These are phyloP conservation scores for Corvus cornix DNA, from an alignment of 2,113 vertebrate genomes.

Conservation along the genomic window DNA sequence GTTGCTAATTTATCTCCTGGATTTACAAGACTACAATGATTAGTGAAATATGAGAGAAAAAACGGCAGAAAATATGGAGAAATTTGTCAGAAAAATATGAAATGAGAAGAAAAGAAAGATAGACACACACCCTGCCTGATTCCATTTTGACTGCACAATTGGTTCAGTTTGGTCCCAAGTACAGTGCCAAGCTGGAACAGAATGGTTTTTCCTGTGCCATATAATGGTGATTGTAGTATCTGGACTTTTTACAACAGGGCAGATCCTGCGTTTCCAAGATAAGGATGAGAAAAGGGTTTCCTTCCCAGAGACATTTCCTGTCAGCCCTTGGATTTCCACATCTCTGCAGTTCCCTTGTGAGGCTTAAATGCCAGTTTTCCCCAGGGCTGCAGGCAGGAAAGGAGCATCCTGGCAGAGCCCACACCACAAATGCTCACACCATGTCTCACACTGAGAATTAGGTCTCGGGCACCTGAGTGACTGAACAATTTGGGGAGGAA, in stretches of 20 bases:
- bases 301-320: not conserved
- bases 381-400: not conserved
- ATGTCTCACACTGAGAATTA: not conserved
- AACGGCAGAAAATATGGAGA: not conserved
- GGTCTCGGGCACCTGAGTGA: not conserved
- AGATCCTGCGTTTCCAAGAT: not conserved
- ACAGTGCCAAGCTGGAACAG: not conserved
- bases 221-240: not conserved
- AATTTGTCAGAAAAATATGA: not conserved
- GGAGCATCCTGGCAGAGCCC: not conserved
- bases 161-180: not conserved
- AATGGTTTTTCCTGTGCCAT: not conserved
- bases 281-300: not conserved
- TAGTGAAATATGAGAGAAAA: not conserved
- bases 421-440: not conserved
- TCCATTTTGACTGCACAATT: not conserved
- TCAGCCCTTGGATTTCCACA: not conserved
- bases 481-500: not conserved
- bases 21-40: not conserved
- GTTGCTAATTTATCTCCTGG: not conserved
- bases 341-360: not conserved
- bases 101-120: not conserved
- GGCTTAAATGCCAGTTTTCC: not conserved
- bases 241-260: not conserved
- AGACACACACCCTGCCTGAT: not conserved